Evolutionary conservation across 2,797 vertebrate genomes (phyloP), one percentile per base, ranked within the genome.

Genomic region (Tragelaphus eurycerus): DNA sequence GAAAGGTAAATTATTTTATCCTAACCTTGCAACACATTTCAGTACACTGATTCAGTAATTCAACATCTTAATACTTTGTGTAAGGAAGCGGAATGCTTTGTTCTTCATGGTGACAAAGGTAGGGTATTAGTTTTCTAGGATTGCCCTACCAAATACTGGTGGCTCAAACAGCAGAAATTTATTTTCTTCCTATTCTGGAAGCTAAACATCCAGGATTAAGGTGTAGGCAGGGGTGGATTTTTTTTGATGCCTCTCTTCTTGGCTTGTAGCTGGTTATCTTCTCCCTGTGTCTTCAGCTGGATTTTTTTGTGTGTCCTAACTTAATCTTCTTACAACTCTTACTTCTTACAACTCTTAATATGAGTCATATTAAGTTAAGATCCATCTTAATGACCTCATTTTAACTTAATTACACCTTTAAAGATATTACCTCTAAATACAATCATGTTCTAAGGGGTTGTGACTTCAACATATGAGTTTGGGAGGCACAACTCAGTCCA

Each of bases 1-100:
- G 25, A 94, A 96, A 62, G 13, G 23, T 59, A 94, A 25, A 84
- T 74, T 76, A 81, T 84, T 84, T 92, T 81, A 84, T 96, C 48
- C 60, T 85, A 59, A 62, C 74, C 88, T 54, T 86, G 31, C 31
- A 76, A 46, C 9, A 23, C 2, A 38, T 34, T 86, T 95, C 50
- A 82, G 50, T n/a, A 81, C 3, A 21, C 25, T 57, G 83, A 46
- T 9, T 88, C 43, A 92, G 6, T 84, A 79, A 92, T 52, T 89
- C 71, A 93, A 29, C 50, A 57, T 84, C 31, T 86, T 86, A 57
- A 89, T 29, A 38, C 17, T 17, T 34, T 71, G 60, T 16, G 34
- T 38, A 19, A 57, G 67, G 34, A 16, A 88, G 23, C 60, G 11
- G 31, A 78, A 38, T 29, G 19, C 64, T 87, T 85, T 78, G 21